These are phyloP conservation scores for Phylloscopus trochiloides DNA, from an alignment of 2,113 vertebrate genomes.

Conservation along the genomic window DNA sequence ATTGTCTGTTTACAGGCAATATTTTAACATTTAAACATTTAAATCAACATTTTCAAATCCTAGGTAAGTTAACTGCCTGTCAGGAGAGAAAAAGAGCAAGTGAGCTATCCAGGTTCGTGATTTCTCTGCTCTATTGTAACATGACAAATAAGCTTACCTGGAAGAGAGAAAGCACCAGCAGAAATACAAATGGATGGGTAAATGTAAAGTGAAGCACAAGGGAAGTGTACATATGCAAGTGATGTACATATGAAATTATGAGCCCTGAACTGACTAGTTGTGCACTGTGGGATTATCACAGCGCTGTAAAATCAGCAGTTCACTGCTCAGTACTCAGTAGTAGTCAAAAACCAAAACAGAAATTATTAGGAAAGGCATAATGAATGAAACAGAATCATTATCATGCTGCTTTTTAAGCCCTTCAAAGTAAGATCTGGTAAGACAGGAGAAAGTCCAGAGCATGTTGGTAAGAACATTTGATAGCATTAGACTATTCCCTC, in stretches of 20 bases:
- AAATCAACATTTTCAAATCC: background rate
- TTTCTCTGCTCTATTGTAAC: background rate
- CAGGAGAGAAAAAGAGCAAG: background rate
- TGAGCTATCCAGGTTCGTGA: background rate
- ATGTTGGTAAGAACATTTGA: rapidly evolving
- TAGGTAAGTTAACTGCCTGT: background rate
- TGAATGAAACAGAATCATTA: background rate
- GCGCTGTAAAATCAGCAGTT: background rate
- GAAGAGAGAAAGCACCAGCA: background rate
- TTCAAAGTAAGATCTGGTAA: background rate
- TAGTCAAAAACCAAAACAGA: background rate
- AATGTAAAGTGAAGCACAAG: background rate
- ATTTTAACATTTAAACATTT: background rate
- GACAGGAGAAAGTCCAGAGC: background rate
- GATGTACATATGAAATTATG: background rate
- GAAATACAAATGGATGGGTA: background rate
- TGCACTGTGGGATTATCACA: background rate
- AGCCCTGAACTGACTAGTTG: background rate
- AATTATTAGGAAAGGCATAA: background rate
- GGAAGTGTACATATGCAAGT: background rate
- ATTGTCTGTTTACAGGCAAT: background rate
- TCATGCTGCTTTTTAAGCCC: background rate
- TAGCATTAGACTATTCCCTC: background rate
- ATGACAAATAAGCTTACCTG: background rate
- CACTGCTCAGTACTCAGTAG: background rate